Conservation (phyloP, 2,888 invertebrate species). For the Ophion slaviceki region DNA sequence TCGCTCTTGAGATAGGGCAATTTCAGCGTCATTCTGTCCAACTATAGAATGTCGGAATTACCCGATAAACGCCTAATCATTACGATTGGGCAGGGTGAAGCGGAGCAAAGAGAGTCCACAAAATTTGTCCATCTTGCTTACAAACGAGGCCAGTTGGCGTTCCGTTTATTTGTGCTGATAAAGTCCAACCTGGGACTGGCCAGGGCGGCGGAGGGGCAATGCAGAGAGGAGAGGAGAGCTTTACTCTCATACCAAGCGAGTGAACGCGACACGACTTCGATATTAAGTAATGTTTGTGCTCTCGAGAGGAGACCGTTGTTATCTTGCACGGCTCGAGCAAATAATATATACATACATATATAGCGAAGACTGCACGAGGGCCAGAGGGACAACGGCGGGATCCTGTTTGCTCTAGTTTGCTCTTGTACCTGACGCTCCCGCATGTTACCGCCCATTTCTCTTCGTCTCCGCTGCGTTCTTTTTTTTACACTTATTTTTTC, state of each 20-base stretch:
- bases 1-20: not conserved
- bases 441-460: slow-evolving; percentile 74
- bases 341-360: slow-evolving; percentile 44
- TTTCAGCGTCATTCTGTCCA: not conserved
- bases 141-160: slow-evolving; percentile 75
- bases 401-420: slow-evolving; percentile 82
- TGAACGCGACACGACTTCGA: slow-evolving; percentile 76
- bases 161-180: slow-evolving; percentile 78
- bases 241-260: slow-evolving; percentile 55
- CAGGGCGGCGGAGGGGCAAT: slow-evolving; percentile 33
- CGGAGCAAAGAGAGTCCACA: slow-evolving; percentile 57
- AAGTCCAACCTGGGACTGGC: slow-evolving; percentile 60
- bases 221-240: slow-evolving; percentile 50
- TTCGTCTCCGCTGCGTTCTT: slow-evolving; percentile 68
- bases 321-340: slow-evolving; percentile 73
- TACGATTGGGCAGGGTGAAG: slow-evolving; percentile 18
- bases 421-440: slow-evolving; percentile 72
- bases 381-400: slow-evolving; percentile 73
- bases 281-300: slow-evolving; percentile 81
- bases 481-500: slow-evolving; percentile 34
- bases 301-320: slow-evolving; percentile 77
- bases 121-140: slow-evolving; percentile 76
- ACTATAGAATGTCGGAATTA: slow-evolving; percentile 23
- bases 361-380: slow-evolving; percentile 77
- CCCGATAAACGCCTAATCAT: not conserved